Evolutionary conservation across 2,113 vertebrate genomes (phyloP).

Genomic region (Aix galericulata): DNA sequence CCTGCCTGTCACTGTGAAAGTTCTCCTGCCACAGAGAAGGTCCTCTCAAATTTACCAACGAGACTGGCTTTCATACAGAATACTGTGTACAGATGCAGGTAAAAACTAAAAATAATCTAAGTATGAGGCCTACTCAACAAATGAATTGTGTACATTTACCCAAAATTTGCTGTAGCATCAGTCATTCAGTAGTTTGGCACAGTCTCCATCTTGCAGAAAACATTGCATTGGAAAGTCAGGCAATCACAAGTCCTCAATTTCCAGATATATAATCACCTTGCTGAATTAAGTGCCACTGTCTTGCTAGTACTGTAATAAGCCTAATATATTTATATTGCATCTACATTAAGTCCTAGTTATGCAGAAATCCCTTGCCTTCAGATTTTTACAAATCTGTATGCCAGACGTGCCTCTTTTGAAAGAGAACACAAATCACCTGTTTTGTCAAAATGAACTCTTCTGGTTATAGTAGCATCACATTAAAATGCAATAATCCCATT

Average conservation of each 20-base stretch:
- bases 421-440: background rate
- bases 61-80: too few species aligned
- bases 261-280: background rate
- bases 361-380: background rate
- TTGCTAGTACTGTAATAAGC: accelerated
- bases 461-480: background rate
- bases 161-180: accelerated
- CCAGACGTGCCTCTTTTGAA: background rate
- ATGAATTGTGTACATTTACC: accelerated
- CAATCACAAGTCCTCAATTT: background rate
- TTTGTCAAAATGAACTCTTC: background rate
- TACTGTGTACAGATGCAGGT: accelerated
- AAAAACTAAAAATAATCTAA: accelerated
- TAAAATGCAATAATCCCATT: background rate
- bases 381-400: accelerated
- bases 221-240: accelerated
- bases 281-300: background rate
- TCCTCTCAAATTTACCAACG: accelerated
- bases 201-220: background rate
- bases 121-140: accelerated
- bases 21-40: accelerated
- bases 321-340: accelerated
- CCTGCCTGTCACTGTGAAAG: accelerated
- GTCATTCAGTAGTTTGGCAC: background rate
- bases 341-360: accelerated